Conservation (phyloP, 2,797 vertebrate species). For the Apogon talboti region DNA sequence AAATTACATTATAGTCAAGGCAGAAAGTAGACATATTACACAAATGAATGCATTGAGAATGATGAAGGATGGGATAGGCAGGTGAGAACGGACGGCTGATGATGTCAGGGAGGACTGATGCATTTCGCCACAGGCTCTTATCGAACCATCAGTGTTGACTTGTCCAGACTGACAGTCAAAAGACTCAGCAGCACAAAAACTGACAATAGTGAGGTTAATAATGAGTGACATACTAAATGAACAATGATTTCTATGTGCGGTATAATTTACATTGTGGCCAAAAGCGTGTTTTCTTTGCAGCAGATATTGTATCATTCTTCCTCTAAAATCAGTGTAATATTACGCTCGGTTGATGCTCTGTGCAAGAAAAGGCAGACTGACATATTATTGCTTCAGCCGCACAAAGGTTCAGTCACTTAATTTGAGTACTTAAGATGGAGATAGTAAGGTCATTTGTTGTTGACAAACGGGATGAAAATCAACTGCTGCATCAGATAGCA, state of each 20-base stretch:
- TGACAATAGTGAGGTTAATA: conserved; percentile 33
- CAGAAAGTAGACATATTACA: background rate
- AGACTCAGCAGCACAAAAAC: conserved; percentile 12
- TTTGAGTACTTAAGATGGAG: conserved; percentile 20
- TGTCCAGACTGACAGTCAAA: conserved; percentile 24
- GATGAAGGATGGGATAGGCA: conserved; percentile 16
- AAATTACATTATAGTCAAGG: no score
- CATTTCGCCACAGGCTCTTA: conserved; percentile 28
- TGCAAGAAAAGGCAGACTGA: background rate
- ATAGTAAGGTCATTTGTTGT: conserved; percentile 28
- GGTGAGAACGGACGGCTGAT: conserved; percentile 9
- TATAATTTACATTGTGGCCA: conserved; percentile 3
- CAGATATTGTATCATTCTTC: background rate
- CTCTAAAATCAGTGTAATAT: background rate
- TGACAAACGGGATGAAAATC: conserved; percentile 41
- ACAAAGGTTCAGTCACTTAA: conserved; percentile 8
- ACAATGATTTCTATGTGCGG: background rate
- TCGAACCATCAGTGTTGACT: conserved; percentile 37
- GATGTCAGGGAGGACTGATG: conserved; percentile 4
- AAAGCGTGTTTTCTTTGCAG: background rate
- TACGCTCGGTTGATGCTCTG: background rate
- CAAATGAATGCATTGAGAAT: conserved; percentile 15
- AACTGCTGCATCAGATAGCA: conserved; percentile 14
- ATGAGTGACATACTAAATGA: conserved; percentile 33
- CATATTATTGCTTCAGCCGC: background rate